phyloP scores from a whole-genome alignment of 2,888 invertebrate species.

The Pseudococcus viburni region DNA sequence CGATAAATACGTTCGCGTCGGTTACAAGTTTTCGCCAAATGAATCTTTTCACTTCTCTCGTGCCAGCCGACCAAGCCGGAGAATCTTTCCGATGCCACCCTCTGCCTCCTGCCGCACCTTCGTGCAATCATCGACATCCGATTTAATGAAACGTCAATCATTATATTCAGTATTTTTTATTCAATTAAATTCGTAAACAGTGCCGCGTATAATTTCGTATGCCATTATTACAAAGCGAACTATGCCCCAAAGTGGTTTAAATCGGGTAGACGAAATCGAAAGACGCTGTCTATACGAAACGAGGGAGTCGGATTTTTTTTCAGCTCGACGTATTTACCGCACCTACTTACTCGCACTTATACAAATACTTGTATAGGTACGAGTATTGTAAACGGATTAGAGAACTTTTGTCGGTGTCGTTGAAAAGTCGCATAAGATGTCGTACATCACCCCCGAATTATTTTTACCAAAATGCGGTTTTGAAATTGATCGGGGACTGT shows the following conservation, averaged over 20 bases:
- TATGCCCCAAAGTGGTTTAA: neutral
- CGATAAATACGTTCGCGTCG: slow-evolving; percentile 23
- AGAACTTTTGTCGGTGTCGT: no score
- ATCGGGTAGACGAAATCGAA: neutral
- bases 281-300: neutral
- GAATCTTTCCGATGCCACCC: neutral
- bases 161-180: slow-evolving; percentile 47
- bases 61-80: neutral
- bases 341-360: no score
- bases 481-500: neutral
- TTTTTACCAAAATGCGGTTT: neutral
- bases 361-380: no score
- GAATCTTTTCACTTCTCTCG: slow-evolving; percentile 6
- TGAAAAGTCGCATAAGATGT: no score
- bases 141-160: slow-evolving; percentile 54
- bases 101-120: no score
- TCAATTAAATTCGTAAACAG: slow-evolving; percentile 34
- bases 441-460: neutral
- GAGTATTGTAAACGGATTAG: no score
- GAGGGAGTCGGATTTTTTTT: no score
- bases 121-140: slow-evolving; percentile 21
- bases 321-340: no score
- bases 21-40: slow-evolving; percentile 48
- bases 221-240: neutral
- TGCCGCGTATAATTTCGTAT: neutral